Evolutionary conservation across 2,797 vertebrate species (phyloP).

Genomic region (Danio choprae): DNA sequence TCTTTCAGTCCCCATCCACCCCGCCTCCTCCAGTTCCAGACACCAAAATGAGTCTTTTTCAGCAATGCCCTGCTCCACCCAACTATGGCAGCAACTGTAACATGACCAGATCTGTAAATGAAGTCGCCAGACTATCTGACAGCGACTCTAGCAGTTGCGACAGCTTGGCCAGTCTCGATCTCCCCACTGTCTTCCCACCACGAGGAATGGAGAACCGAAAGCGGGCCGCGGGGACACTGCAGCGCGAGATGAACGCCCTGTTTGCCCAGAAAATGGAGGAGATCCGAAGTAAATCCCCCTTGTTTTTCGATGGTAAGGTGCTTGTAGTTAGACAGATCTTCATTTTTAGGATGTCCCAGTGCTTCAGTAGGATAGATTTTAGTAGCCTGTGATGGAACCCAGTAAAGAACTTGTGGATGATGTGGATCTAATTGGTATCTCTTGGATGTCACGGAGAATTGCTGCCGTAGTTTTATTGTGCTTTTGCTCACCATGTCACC

Average conservation of each 20-base stretch:
- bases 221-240: constrained; percentile 89
- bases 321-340: constrained; percentile 14
- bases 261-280: constrained; percentile 97
- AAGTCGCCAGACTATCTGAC: constrained; percentile 74
- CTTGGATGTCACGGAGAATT: background rate
- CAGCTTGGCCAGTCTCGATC: constrained; percentile 80
- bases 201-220: constrained; percentile 79
- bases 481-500: background rate
- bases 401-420: background rate
- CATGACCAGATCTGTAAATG: constrained; percentile 57
- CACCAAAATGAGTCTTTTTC: constrained; percentile 71
- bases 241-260: constrained; percentile 96
- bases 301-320: constrained; percentile 94
- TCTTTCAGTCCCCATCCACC: constrained; percentile 60
- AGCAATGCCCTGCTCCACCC: constrained; percentile 71
- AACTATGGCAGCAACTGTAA: constrained; percentile 75
- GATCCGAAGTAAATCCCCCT: constrained; percentile 92
- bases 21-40: constrained; percentile 67
- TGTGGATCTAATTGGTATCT: background rate
- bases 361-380: constrained; percentile 29
- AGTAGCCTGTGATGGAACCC: constrained; percentile 25
- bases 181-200: constrained; percentile 54
- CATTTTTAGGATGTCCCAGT: constrained; percentile 19
- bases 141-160: constrained; percentile 85
- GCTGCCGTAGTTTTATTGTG: constrained; percentile 5